Evolutionary conservation across 35 echinoderm and acorn worm genomes (phyloP), one percentile per base, ranked within the genome.

Genomic region (Hemicentrotus pulcherrimus): DNA sequence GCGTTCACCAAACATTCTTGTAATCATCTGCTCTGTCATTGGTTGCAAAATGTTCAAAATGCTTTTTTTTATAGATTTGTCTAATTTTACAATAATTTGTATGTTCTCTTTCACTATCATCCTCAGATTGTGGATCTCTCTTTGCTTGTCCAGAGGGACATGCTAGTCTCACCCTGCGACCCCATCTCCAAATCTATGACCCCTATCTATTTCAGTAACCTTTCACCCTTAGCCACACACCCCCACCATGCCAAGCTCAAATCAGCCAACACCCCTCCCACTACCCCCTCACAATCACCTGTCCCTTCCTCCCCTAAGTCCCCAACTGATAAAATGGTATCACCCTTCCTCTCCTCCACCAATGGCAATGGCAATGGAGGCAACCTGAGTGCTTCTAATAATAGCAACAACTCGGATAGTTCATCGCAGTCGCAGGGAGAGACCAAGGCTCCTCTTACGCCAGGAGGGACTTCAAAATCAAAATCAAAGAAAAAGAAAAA

Each of bases 401-500:
- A 96, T 31, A 97, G 97, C 86, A 98, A 94, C 31, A 92, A 96
- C 18, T 98, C 97, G 9, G 97, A 98, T 35, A 94, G 96, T 47
- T 98, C 97, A 87, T 94, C 94, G 31, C 58, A 95, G 16, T 91
- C 96, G 18, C 95, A 95, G 46, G 96, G 96, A 22, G 96, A 95
- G 16, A 61, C 87, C 2, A 97, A 98, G 88, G 71, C 95, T 1
- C 86, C 60, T 28, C 92, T 94, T 14, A 94, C 96, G 0, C 92
- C 95, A 28, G 94, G 59, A 24, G 41, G 95, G 10, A 89, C 92
- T 19, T 91, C 88, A 10, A 98, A 98, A 88, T 87, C 96, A 91
- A 98, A 98, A 48, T 98, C 97, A 18, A 98, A 98, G 86, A 98
- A 97, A 94, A 98, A 98, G 58, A 98, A 98, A 46, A 98, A 97